These are phyloP conservation scores for Atta texana DNA, from an alignment of 1,140 invertebrate genomes.

Conservation along the genomic window DNA sequence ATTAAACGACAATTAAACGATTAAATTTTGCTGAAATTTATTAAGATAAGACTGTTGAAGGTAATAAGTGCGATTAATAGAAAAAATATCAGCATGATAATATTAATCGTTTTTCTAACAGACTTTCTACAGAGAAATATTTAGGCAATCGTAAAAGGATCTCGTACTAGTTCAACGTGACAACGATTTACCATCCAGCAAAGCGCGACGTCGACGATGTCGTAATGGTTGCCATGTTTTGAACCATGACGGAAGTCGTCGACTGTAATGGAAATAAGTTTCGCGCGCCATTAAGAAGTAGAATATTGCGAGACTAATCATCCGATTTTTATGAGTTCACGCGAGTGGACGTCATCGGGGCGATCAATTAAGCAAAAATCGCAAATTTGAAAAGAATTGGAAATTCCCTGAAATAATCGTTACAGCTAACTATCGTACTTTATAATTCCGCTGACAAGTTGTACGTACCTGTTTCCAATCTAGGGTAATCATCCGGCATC, in stretches of 20 bases:
- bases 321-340: conserved; percentile 63
- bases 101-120: neutral
- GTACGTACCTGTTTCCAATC: conserved; percentile 84
- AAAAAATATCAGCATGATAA: conserved; percentile 3
- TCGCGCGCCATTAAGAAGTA: conserved; percentile 61
- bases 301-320: conserved; percentile 65
- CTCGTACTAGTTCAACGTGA: conserved; percentile 30
- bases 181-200: conserved; percentile 13
- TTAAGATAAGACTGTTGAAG: neutral
- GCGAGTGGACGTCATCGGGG: conserved; percentile 15
- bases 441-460: neutral
- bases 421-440: neutral
- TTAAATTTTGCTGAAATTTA: neutral
- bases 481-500: conserved; percentile 83
- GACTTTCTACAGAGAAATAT: conserved; percentile 7
- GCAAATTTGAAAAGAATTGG: conserved; percentile 44
- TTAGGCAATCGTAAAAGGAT: conserved; percentile 31
- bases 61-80: conserved; percentile 1
- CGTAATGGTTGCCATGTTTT: conserved; percentile 50
- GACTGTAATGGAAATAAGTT: conserved; percentile 59
- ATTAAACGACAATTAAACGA: neutral
- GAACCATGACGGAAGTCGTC: conserved; percentile 61
- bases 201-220: conserved; percentile 51
- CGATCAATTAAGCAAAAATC: conserved; percentile 13
- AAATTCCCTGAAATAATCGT: conserved; percentile 31